phyloP scores from a whole-genome alignment of 2,888 invertebrate genomes.

The Phalangium opilio region DNA sequence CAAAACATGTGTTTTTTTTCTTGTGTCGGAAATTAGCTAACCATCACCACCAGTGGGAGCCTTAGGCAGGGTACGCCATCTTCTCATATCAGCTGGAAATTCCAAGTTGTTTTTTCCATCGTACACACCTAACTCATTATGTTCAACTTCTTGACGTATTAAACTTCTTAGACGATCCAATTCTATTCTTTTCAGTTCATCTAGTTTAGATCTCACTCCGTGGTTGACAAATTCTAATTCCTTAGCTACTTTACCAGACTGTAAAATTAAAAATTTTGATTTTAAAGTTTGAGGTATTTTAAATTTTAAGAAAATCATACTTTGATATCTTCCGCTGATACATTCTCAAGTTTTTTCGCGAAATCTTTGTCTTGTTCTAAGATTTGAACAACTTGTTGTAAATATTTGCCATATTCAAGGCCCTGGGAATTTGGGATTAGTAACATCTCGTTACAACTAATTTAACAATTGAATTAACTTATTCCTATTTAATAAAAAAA shows the following conservation, averaged over 20 bases:
- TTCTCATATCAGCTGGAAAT: conserved; percentile 13
- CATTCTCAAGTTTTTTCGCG: conserved; percentile 59
- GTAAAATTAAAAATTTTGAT: conserved; percentile 23
- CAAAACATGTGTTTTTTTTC: not conserved
- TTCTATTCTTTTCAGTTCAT: conserved; percentile 82
- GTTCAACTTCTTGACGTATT: conserved; percentile 46
- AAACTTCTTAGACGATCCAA: conserved; percentile 61
- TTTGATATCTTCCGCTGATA: conserved; percentile 64
- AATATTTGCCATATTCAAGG: conserved; percentile 69
- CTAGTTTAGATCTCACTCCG: conserved; percentile 66
- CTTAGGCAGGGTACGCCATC: conserved; percentile 16
- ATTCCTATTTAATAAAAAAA: no score
- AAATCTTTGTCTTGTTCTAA: conserved; percentile 78
- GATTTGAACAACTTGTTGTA: conserved; percentile 74
- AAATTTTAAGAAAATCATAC: conserved; percentile 35
- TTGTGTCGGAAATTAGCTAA: conserved; percentile 2
- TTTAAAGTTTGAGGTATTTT: not conserved
- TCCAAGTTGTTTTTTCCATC: conserved; percentile 11
- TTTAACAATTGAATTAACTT: not conserved
- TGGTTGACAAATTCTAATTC: conserved; percentile 74
- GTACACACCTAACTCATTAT: conserved; percentile 18
- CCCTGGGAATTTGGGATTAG: no score
- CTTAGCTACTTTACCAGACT: conserved; percentile 81
- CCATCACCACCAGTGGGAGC: conserved; percentile 10
- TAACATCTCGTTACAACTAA: not conserved